Evolutionary conservation across 2,113 vertebrate species (phyloP).

Genomic region (Epinephelus cyanopodus): DNA sequence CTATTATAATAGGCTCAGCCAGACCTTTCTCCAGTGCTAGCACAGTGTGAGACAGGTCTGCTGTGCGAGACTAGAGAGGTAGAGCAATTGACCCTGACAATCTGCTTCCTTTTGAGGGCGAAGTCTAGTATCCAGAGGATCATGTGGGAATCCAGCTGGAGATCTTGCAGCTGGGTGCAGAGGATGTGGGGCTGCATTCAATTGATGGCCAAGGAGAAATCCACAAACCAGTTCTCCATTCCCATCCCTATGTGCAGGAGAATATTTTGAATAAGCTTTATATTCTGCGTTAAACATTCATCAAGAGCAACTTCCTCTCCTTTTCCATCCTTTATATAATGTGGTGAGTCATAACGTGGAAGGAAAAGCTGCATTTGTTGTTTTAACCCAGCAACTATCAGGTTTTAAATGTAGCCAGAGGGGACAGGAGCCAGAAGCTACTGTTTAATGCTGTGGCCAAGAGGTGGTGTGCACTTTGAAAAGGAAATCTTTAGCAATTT

Average conservation of each 20-base stretch:
- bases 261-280: slow-evolving; percentile 8
- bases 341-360: not conserved
- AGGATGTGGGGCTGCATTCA: too few species aligned
- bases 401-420: not conserved
- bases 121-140: too few species aligned
- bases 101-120: too few species aligned
- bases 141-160: too few species aligned
- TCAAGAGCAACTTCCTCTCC: not conserved
- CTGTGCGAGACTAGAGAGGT: too few species aligned
- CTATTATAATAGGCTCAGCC: too few species aligned
- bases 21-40: too few species aligned
- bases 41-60: too few species aligned
- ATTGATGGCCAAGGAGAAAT: too few species aligned
- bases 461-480: slow-evolving; percentile 13
- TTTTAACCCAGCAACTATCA: not conserved
- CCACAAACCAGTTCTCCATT: too few species aligned
- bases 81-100: too few species aligned
- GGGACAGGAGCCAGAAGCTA: not conserved
- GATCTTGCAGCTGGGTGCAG: too few species aligned
- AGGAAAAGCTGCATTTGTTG: not conserved
- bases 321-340: not conserved
- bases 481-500: not conserved
- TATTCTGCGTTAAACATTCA: not conserved
- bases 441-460: not conserved
- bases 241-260: not conserved